Conservation (phyloP, 2,888 invertebrate species). For the Papilio elwesi region DNA sequence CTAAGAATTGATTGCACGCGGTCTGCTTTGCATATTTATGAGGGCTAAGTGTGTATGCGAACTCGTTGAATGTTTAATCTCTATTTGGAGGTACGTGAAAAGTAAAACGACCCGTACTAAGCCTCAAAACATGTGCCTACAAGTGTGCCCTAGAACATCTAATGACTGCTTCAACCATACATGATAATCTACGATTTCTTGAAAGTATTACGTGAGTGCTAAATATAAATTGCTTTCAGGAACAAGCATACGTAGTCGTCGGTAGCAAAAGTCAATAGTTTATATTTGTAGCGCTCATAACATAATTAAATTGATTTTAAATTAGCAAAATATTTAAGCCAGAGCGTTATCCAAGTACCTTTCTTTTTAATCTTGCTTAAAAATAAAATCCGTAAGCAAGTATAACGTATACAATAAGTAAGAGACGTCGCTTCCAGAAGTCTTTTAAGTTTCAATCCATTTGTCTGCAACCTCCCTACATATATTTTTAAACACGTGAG, state of each 20-base stretch:
- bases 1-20: conserved; percentile 81
- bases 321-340: no score
- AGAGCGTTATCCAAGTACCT: no score
- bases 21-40: conserved; percentile 80
- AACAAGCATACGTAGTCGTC: no score
- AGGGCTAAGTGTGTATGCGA: conserved; percentile 82
- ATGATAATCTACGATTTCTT: neutral
- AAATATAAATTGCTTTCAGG: no score
- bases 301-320: no score
- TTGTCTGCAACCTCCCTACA: conserved; percentile 30
- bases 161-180: neutral
- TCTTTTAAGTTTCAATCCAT: conserved; percentile 30
- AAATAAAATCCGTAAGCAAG: conserved; percentile 26
- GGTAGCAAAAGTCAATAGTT: no score
- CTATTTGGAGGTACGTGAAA: conserved; percentile 65
- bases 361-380: neutral
- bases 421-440: conserved; percentile 41
- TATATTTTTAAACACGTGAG: conserved; percentile 49
- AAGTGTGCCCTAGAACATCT: conserved; percentile 46
- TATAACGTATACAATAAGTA: conserved; percentile 8
- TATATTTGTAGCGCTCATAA: no score
- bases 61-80: conserved; percentile 83
- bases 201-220: no score
- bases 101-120: conserved; percentile 45
- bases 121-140: conserved; percentile 40